A percentile compares a stretch with the other conserved stretches of the same genome.
phyloP scores from a whole-genome alignment of 1,140 invertebrate genomes.

The Lordiphosa clarofinis region DNA sequence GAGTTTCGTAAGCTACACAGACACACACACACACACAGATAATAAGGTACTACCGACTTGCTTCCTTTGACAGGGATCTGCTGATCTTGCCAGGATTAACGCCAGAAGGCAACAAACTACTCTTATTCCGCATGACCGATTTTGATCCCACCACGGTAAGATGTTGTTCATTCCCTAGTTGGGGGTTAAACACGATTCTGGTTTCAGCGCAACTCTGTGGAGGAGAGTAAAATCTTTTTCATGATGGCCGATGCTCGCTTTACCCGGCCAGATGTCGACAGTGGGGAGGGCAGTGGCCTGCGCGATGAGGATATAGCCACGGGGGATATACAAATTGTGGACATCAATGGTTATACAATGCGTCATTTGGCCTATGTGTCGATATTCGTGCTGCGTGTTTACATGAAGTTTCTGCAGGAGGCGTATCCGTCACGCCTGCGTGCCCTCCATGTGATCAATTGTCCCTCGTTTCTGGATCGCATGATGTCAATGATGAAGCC shows the following conservation, averaged over 20 bases:
- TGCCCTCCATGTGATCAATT: slow-evolving; percentile 86
- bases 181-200: not conserved
- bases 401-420: slow-evolving; percentile 82
- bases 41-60: not conserved
- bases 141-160: slow-evolving; percentile 56
- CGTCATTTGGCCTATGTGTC: slow-evolving; percentile 84
- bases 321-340: slow-evolving; percentile 86
- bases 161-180: not conserved
- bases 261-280: slow-evolving; percentile 69
- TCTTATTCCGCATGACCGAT: slow-evolving; percentile 61
- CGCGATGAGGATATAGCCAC: slow-evolving; percentile 59
- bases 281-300: not conserved
- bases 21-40: not conserved
- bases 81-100: slow-evolving; percentile 82
- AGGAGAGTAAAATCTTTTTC: slow-evolving; percentile 84
- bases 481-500: slow-evolving; percentile 83
- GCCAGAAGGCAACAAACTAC: slow-evolving; percentile 80
- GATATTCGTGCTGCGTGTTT: slow-evolving; percentile 81
- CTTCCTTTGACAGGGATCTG: slow-evolving; percentile 80
- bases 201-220: slow-evolving; percentile 83
- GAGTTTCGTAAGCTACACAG: slow-evolving; percentile 80
- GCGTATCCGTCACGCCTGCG: slow-evolving; percentile 87
- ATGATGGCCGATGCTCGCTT: slow-evolving; percentile 85
- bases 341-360: slow-evolving; percentile 83
- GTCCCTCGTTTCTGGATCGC: slow-evolving; percentile 83